These are phyloP conservation scores for Gambelia wislizenii DNA, from an alignment of 2,797 vertebrate species.

Conservation along the genomic window DNA sequence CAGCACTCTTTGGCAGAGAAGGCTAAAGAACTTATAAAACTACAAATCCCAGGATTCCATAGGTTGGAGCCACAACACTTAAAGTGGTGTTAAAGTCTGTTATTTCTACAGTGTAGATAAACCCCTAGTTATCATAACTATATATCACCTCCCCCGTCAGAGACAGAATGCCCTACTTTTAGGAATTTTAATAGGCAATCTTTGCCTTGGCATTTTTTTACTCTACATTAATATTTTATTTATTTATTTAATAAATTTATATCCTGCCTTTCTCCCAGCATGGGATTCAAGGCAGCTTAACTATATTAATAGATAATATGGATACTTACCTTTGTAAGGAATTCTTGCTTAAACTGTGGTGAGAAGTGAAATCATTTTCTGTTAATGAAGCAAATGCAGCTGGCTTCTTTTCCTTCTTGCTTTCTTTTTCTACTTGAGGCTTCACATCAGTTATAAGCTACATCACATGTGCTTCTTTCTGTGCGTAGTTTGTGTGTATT, in stretches of 20 bases:
- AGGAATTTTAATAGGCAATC: conserved; percentile 64
- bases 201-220: conserved; percentile 62
- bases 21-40: no score
- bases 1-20: no score
- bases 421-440: conserved; percentile 3
- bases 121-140: no score
- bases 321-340: conserved; percentile 39
- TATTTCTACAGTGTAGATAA: no score
- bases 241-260: no score
- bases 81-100: no score
- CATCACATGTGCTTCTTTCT: rapidly evolving
- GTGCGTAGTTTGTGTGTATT: rapidly evolving
- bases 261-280: no score
- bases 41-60: no score
- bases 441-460: neutral
- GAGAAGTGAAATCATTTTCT: conserved; percentile 33
- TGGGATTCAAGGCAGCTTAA: no score
- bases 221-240: conserved; percentile 58
- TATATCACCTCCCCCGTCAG: neutral
- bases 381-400: conserved; percentile 8
- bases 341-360: neutral
- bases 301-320: conserved; percentile 40
- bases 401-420: neutral
- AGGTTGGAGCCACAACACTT: no score
- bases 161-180: no score